phyloP scores from a whole-genome alignment of 2,113 vertebrate species.

The Baryphthengus martii region DNA sequence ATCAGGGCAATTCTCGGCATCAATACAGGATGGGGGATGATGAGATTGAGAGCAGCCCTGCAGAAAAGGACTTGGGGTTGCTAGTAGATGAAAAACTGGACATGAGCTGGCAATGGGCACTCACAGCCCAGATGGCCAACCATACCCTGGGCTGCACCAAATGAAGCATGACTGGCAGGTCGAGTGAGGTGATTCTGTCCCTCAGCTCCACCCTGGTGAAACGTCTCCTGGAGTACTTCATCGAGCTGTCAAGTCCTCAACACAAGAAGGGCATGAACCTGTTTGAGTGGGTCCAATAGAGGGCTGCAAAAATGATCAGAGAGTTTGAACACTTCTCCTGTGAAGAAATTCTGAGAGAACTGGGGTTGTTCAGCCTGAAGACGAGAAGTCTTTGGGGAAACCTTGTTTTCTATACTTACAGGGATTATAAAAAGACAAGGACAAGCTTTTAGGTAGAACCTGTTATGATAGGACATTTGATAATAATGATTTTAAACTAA shows the following conservation, averaged over 20 bases:
- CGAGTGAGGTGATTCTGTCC: neutral
- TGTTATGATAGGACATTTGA: neutral
- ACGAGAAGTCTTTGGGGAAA: neutral
- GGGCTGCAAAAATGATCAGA: neutral
- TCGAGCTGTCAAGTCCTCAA: neutral
- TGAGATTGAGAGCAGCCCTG: neutral
- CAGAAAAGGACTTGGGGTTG: neutral
- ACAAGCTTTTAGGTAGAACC: neutral
- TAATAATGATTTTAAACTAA: neutral
- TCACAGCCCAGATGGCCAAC: neutral
- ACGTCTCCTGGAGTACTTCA: neutral
- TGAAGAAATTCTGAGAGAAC: neutral
- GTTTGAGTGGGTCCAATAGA: neutral
- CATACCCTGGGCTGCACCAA: neutral
- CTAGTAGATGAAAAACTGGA: neutral
- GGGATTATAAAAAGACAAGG: neutral
- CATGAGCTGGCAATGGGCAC: neutral
- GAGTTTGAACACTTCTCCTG: neutral
- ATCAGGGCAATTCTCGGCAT: neutral
- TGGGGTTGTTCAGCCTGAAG: neutral
- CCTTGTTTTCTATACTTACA: neutral
- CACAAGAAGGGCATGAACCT: neutral
- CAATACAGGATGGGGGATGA: neutral
- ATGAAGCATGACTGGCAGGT: neutral
- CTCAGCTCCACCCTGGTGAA: neutral